These are phyloP conservation scores for Minunthozetes semirufus DNA, from an alignment of 2,888 invertebrate genomes.

Conservation along the genomic window DNA sequence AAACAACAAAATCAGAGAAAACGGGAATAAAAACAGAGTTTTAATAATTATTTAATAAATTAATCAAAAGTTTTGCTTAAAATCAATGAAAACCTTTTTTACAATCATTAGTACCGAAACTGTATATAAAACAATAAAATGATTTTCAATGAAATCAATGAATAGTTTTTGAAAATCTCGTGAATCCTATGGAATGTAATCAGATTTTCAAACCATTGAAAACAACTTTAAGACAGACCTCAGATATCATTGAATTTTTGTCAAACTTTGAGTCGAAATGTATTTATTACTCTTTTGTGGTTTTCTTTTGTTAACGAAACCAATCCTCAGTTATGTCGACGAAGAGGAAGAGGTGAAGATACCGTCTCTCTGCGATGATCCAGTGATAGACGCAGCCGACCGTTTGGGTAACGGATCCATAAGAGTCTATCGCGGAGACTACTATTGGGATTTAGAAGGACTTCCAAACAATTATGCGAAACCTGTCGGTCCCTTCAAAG, in stretches of 20 bases:
- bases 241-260: neutral
- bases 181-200: neutral
- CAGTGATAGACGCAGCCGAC: neutral
- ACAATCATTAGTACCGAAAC: too few relatives aligned
- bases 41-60: too few relatives aligned
- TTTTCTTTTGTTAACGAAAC: too few relatives aligned
- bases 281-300: neutral
- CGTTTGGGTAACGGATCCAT: neutral
- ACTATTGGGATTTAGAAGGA: conserved; percentile 11
- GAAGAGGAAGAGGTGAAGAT: neutral
- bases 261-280: neutral
- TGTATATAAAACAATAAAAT: too few relatives aligned
- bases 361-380: neutral
- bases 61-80: too few relatives aligned
- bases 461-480: neutral
- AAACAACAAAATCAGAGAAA: too few relatives aligned
- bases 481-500: neutral
- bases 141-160: too few relatives aligned
- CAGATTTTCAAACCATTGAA: neutral
- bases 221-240: neutral
- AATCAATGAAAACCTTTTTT: too few relatives aligned
- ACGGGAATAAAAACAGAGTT: too few relatives aligned
- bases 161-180: too few relatives aligned
- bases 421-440: neutral
- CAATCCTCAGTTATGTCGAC: too few relatives aligned